phyloP scores from a whole-genome alignment of 2,797 vertebrate species.

The Smutsia temminckii region DNA sequence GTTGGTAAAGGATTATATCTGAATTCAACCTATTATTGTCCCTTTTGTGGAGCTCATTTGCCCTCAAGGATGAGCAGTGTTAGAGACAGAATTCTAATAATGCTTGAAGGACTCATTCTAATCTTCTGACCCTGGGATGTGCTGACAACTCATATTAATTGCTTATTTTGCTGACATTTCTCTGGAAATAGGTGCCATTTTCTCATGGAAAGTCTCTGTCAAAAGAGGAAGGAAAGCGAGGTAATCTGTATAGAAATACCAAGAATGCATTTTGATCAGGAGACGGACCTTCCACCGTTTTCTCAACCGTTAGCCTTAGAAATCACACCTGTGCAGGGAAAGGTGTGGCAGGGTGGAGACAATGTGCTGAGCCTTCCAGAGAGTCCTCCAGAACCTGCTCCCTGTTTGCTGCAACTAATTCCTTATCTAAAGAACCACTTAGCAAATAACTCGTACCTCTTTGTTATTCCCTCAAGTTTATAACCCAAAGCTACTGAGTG shows the following conservation, averaged over 20 bases:
- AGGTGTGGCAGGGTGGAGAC: background rate
- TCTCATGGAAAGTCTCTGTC: background rate
- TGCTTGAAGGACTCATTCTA: background rate
- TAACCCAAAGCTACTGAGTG: background rate
- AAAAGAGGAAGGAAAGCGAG: background rate
- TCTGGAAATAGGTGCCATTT: conserved; percentile 22
- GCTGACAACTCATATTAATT: conserved; percentile 26
- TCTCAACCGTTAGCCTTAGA: background rate
- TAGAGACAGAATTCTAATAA: conserved; percentile 20
- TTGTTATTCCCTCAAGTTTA: background rate
- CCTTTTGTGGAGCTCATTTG: background rate
- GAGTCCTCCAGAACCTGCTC: background rate
- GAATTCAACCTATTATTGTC: background rate
- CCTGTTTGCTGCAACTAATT: background rate
- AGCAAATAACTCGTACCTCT: background rate
- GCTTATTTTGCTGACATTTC: conserved; percentile 42
- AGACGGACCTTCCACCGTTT: background rate
- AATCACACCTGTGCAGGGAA: background rate
- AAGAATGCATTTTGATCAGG: background rate
- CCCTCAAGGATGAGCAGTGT: background rate
- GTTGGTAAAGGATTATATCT: background rate
- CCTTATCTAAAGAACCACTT: background rate
- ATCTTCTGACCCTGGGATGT: background rate
- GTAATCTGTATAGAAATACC: background rate
- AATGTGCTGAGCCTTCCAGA: too few relatives aligned